Conservation (phyloP, 2,797 vertebrate species). For the Lagodon rhomboides region DNA sequence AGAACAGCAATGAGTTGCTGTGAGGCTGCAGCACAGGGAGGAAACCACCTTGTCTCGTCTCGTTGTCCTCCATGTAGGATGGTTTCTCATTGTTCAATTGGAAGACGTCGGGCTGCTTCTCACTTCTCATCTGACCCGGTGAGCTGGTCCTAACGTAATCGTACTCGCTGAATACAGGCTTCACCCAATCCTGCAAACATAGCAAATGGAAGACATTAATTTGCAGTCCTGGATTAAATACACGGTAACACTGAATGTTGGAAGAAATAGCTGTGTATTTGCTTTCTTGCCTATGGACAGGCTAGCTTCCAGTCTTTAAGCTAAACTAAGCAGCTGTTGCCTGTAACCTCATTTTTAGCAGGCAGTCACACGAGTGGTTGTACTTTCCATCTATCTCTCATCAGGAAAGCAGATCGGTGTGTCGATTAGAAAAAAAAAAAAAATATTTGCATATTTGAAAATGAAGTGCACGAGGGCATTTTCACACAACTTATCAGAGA, state of each 20-base stretch:
- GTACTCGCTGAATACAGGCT: conserved; percentile 80
- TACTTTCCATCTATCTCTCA: not conserved
- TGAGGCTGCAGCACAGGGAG: conserved; percentile 27
- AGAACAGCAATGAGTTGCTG: conserved; percentile 42
- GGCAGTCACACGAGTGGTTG: not conserved
- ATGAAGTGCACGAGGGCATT: not conserved
- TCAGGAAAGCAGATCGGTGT: not conserved
- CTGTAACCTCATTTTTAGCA: not conserved
- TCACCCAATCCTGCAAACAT: conserved; percentile 91
- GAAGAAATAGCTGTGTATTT: not conserved
- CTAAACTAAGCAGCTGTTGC: not conserved
- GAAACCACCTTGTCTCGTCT: conserved; percentile 7
- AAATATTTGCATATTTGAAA: not conserved
- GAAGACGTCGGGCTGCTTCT: conserved; percentile 47
- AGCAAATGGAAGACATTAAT: not conserved
- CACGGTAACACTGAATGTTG: not conserved
- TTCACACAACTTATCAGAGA: not conserved
- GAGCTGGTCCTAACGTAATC: conserved; percentile 81
- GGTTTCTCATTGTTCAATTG: conserved; percentile 52
- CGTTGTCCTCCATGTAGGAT: conserved; percentile 31
- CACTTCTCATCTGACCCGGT: conserved; percentile 58
- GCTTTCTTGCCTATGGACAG: not conserved
- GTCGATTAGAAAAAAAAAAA: not conserved
- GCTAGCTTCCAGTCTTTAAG: not conserved
- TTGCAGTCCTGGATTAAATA: not conserved